Evolutionary conservation across 2,113 vertebrate species (phyloP).

Genomic region (Labeo rohita): DNA sequence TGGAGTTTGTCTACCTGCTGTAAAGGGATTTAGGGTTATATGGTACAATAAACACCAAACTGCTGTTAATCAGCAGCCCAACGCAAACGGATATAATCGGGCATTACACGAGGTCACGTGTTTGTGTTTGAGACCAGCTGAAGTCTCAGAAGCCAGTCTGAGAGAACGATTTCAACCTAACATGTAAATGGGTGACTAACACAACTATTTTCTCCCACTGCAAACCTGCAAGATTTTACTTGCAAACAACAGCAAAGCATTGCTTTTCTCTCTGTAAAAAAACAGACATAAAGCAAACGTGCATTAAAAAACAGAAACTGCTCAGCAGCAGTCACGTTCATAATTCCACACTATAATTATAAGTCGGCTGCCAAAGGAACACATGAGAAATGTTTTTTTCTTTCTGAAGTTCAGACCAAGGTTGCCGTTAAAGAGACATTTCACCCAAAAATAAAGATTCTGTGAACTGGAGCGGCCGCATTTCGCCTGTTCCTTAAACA

Average conservation of each 20-base stretch:
- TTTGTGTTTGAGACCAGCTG: slow-evolving; percentile 1
- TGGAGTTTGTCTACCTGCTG: slow-evolving; percentile 18
- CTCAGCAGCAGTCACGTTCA: slow-evolving; percentile 31
- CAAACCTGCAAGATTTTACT: slow-evolving; percentile 11
- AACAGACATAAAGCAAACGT: background rate
- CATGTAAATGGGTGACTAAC: slow-evolving; percentile 2
- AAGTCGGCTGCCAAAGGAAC: slow-evolving; percentile 26
- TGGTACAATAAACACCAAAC: slow-evolving; percentile 27
- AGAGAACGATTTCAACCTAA: background rate
- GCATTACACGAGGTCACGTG: background rate
- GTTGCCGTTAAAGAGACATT: background rate
- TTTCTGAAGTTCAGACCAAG: background rate
- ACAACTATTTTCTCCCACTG: background rate
- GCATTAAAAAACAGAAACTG: slow-evolving; percentile 18
- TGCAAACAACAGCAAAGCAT: background rate
- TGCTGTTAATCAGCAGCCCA: slow-evolving; percentile 18
- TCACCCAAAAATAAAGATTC: slow-evolving; percentile 4
- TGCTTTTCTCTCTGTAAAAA: background rate
- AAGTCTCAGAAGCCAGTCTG: background rate
- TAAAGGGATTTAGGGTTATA: slow-evolving; percentile 6
- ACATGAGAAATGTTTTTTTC: background rate
- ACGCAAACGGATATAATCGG: slow-evolving; percentile 5
- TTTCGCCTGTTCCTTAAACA: background rate
- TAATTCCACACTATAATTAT: slow-evolving; percentile 48
- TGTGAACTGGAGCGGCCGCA: background rate